Conservation (phyloP, 2,888 invertebrate species). For the Thymelicus acteon region DNA sequence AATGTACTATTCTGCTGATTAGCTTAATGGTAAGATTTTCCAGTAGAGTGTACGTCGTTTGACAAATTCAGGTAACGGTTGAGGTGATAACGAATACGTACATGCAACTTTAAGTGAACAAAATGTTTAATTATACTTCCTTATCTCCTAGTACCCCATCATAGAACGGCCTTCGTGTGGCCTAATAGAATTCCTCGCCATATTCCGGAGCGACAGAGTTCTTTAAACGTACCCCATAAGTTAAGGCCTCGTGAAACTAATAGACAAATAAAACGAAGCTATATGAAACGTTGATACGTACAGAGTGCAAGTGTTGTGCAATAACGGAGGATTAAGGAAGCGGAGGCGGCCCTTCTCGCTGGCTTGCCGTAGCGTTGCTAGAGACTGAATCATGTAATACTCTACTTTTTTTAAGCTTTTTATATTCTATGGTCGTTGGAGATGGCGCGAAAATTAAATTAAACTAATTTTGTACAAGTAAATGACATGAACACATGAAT, state of each 20-base stretch:
- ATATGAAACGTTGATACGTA: slow-evolving; percentile 73
- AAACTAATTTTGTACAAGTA: not conserved
- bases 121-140: slow-evolving; percentile 5
- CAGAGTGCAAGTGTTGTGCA: slow-evolving; percentile 81
- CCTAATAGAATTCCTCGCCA: slow-evolving; percentile 25
- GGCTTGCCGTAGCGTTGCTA: slow-evolving; percentile 64
- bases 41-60: slow-evolving; percentile 13
- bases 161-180: slow-evolving; percentile 12
- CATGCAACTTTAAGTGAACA: slow-evolving; percentile 13
- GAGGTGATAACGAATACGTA: slow-evolving; percentile 16
- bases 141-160: slow-evolving; percentile 1
- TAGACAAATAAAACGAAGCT: slow-evolving; percentile 53
- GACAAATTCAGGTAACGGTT: slow-evolving; percentile 6
- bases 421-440: slow-evolving; percentile 47
- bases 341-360: slow-evolving; percentile 63
- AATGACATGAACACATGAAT: not conserved
- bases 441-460: not conserved
- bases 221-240: slow-evolving; percentile 46
- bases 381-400: slow-evolving; percentile 62
- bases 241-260: slow-evolving; percentile 55
- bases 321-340: slow-evolving; percentile 69
- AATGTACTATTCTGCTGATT: slow-evolving; percentile 19
- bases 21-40: slow-evolving; percentile 25
- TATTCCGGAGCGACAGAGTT: slow-evolving; percentile 55
- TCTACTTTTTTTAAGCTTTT: slow-evolving; percentile 48